These are phyloP conservation scores for Xanthia togata DNA, from an alignment of 2,888 invertebrate genomes.

Conservation along the genomic window DNA sequence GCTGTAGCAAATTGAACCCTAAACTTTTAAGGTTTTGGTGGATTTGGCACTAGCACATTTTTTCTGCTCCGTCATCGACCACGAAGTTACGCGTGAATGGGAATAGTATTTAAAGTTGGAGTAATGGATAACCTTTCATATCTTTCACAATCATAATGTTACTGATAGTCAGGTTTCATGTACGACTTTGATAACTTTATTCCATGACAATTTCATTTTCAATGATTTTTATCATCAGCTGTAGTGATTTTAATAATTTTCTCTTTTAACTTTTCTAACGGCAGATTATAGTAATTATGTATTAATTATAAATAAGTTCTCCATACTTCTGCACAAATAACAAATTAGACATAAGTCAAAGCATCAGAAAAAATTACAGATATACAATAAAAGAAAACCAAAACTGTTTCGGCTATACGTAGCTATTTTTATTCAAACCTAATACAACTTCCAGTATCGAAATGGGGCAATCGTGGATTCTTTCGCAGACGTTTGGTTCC, in stretches of 20 bases:
- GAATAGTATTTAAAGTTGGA: conserved; percentile 58
- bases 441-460: conserved; percentile 80
- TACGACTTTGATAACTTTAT: conserved; percentile 14
- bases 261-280: background rate
- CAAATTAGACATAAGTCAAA: background rate
- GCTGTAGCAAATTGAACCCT: conserved; percentile 46
- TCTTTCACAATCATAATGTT: conserved; percentile 21
- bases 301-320: no score
- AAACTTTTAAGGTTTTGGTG: conserved; percentile 15
- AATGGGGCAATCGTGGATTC: conserved; percentile 80
- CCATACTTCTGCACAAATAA: no score
- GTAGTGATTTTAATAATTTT: background rate
- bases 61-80: conserved; percentile 45
- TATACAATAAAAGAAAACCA: conserved; percentile 18
- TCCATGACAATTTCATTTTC: conserved; percentile 10
- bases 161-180: conserved; percentile 8
- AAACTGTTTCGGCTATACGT: conserved; percentile 45
- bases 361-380: background rate
- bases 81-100: conserved; percentile 58
- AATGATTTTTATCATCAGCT: background rate
- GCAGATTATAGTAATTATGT: background rate
- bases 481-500: conserved; percentile 78
- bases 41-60: conserved; percentile 11
- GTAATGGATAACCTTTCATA: conserved; percentile 46
- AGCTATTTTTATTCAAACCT: conserved; percentile 74